Evolutionary conservation across 2,113 vertebrate species (phyloP).

Genomic region (Oncorhynchus gorbuscha): DNA sequence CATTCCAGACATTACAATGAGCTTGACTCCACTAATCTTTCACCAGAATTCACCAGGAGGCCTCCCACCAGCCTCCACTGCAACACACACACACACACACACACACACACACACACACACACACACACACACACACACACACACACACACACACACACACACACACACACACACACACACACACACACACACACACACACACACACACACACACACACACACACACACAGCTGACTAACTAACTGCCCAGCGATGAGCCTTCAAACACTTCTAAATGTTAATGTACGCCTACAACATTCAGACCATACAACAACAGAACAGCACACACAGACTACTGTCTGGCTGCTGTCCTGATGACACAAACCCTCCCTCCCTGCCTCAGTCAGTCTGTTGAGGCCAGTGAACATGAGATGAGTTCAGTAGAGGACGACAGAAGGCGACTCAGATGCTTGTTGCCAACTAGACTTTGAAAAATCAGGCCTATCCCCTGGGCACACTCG

Average conservation of each 20-base stretch:
- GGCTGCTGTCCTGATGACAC: not conserved
- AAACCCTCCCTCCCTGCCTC: no score
- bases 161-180: not conserved
- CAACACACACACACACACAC: not conserved
- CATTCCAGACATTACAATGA: no score
- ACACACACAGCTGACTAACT: not conserved
- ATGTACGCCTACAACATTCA: not conserved
- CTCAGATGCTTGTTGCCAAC: conserved; percentile 55
- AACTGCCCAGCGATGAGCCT: not conserved
- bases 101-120: not conserved
- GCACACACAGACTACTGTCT: not conserved
- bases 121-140: not conserved
- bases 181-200: conserved; percentile 1
- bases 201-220: not conserved
- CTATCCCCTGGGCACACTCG: conserved; percentile 60
- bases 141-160: not conserved
- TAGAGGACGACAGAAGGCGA: conserved; percentile 48
- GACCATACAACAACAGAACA: no score
- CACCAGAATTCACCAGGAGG: no score
- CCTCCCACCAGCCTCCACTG: no score
- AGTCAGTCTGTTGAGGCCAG: conserved; percentile 2
- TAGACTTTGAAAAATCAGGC: conserved; percentile 25
- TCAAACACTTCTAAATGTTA: not conserved
- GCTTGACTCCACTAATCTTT: no score
- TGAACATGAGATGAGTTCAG: conserved; percentile 41